A percentile compares a stretch with the other conserved stretches of the same genome.
Conservation (phyloP, 2,797 vertebrate species). For the Monodelphis domestica region DNA sequence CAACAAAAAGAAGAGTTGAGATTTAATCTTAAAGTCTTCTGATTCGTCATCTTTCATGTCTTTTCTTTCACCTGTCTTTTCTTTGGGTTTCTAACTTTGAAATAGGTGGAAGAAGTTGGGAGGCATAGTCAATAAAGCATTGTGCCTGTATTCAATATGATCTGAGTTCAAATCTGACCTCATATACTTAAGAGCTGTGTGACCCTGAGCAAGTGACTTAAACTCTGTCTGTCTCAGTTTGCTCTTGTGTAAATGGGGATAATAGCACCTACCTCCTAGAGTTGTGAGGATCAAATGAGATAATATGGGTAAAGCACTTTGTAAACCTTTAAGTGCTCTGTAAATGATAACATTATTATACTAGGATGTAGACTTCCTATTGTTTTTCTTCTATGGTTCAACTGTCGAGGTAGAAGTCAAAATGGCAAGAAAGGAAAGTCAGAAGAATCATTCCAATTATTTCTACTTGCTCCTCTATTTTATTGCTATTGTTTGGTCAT, state of each 20-base stretch:
- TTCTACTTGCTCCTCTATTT: no score
- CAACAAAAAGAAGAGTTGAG: not conserved
- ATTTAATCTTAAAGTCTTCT: not conserved
- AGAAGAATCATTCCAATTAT: no score
- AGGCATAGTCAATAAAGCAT: rapidly evolving
- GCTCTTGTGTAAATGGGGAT: not conserved
- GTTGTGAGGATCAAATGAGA: not conserved
- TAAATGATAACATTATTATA: not conserved
- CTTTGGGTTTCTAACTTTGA: not conserved
- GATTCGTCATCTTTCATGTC: not conserved
- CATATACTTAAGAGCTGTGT: not conserved
- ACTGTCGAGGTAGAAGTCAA: no score
- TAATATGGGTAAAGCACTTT: not conserved
- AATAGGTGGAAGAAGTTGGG: not conserved
- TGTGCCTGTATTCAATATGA: not conserved
- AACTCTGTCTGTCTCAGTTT: not conserved
- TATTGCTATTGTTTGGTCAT: no score
- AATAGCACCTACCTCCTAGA: not conserved
- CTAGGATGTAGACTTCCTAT: no score
- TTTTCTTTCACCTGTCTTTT: not conserved
- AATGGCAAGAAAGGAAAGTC: no score
- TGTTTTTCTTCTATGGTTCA: no score
- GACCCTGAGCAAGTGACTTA: not conserved
- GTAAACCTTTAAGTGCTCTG: not conserved
- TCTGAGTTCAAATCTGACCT: not conserved